A percentile compares a stretch with the other conserved stretches of the same genome.
phyloP scores from a whole-genome alignment of 2,888 invertebrate species.

The Brachypterus glaber region DNA sequence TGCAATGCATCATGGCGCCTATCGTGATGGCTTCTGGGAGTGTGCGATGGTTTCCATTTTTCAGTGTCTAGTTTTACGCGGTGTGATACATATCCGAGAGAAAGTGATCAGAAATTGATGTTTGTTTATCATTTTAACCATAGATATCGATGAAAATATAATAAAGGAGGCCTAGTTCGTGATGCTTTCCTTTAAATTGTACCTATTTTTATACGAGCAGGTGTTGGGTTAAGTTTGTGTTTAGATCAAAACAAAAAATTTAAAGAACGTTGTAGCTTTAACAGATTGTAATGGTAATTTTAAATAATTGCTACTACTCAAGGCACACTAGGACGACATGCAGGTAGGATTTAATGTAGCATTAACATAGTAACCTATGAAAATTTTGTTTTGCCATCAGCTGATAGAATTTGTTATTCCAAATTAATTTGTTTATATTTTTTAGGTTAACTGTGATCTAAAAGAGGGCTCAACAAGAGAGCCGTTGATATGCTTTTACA shows the following conservation, averaged over 20 bases:
- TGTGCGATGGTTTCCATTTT: slow-evolving; percentile 49
- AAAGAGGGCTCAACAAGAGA: slow-evolving; percentile 42
- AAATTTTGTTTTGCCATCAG: slow-evolving; percentile 19
- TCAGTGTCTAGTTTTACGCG: slow-evolving; percentile 46
- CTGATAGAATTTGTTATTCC: no score
- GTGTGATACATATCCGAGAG: slow-evolving; percentile 35
- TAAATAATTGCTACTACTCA: slow-evolving; percentile 30
- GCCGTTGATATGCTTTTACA: slow-evolving; percentile 65
- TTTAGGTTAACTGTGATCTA: slow-evolving; percentile 37
- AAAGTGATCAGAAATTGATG: no score
- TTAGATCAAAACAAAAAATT: slow-evolving; percentile 18
- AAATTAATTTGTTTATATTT: slow-evolving; percentile 24
- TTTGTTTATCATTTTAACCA: slow-evolving; percentile 16
- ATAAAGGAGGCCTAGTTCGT: no score
- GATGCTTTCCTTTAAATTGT: no score
- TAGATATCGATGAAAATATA: no score
- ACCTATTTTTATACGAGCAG: slow-evolving; percentile 36
- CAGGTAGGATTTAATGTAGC: slow-evolving; percentile 34
- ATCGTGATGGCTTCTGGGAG: slow-evolving; percentile 48
- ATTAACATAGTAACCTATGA: no score
- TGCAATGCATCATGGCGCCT: slow-evolving; percentile 34
- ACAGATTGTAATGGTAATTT: slow-evolving; percentile 41
- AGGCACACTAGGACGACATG: slow-evolving; percentile 40
- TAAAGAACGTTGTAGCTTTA: slow-evolving; percentile 18
- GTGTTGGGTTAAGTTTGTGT: slow-evolving; percentile 37